Conservation (phyloP, 2,113 vertebrate species). For the Poecile atricapillus region DNA sequence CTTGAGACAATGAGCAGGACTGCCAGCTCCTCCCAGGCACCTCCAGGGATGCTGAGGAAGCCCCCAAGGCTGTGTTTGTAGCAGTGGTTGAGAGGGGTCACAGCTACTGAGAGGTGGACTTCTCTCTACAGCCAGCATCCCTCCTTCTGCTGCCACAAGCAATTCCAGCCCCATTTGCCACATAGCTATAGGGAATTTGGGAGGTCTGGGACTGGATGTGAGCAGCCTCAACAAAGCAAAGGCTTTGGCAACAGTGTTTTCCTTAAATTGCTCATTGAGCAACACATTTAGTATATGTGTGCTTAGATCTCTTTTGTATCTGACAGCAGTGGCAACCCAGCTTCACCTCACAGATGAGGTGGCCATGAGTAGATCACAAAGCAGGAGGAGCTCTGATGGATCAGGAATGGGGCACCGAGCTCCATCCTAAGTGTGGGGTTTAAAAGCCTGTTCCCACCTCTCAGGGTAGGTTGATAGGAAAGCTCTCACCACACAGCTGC, state of each 20-base stretch:
- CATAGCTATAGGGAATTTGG: background rate
- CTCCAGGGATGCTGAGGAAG: background rate
- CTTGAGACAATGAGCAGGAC: background rate
- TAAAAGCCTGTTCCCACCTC: background rate
- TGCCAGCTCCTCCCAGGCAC: background rate
- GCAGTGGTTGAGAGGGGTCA: background rate
- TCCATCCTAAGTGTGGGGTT: background rate
- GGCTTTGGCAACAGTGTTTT: background rate
- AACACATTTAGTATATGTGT: accelerated
- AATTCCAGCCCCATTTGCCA: background rate
- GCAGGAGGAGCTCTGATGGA: background rate
- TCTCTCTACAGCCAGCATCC: background rate
- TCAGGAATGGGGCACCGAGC: background rate
- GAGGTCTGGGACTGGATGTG: background rate
- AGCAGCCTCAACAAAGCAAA: background rate
- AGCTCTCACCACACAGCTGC: slow-evolving; percentile 16
- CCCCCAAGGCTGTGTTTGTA: background rate
- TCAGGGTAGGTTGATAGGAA: background rate
- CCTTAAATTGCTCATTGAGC: background rate
- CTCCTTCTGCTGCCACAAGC: background rate
- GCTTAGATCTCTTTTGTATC: background rate
- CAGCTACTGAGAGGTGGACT: background rate
- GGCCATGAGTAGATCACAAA: background rate
- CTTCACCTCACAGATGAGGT: background rate
- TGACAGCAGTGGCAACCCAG: background rate